Evolutionary conservation across 2,888 invertebrate species (phyloP).

Genomic region (Chaetogeoica ovagalla): DNA sequence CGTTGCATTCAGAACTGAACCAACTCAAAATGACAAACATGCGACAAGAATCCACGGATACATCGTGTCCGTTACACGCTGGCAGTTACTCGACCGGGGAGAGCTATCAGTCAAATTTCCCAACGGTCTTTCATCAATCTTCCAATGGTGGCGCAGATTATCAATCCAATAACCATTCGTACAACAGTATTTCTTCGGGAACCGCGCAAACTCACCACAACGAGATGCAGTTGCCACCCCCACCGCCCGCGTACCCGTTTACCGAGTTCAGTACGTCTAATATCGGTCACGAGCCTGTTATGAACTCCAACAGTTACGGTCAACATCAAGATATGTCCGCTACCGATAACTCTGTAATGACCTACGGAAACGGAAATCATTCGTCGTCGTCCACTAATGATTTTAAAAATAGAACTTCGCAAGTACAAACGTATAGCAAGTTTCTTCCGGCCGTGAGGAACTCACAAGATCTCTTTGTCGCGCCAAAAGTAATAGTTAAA

Average conservation of each 20-base stretch:
- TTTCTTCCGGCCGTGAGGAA: conserved; percentile 33
- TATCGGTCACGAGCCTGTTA: conserved; percentile 29
- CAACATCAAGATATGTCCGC: conserved; percentile 36
- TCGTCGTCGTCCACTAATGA: conserved; percentile 26
- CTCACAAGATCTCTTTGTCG: conserved; percentile 38
- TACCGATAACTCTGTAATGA: conserved; percentile 34
- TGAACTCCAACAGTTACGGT: conserved; percentile 32
- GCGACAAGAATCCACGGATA: conserved; percentile 31
- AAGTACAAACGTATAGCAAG: conserved; percentile 48
- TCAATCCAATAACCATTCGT: conserved; percentile 35
- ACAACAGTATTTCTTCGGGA: conserved; percentile 38
- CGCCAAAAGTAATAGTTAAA: conserved; percentile 43
- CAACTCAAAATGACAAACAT: conserved; percentile 50
- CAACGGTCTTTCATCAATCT: conserved; percentile 41
- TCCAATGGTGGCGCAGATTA: conserved; percentile 22
- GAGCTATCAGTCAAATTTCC: conserved; percentile 41
- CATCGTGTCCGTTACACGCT: conserved; percentile 38
- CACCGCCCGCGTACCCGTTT: conserved; percentile 25
- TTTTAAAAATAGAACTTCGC: conserved; percentile 43
- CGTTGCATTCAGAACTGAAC: conserved; percentile 47
- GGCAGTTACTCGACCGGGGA: conserved; percentile 23
- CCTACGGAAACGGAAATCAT: conserved; percentile 38
- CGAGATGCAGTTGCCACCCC: conserved; percentile 40
- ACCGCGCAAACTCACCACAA: conserved; percentile 39
- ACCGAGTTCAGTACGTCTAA: conserved; percentile 19